A percentile compares a stretch with the other conserved stretches of the same genome.
Evolutionary conservation across 2,797 vertebrate species (phyloP).

Genomic region (Halcyon smyrnensis): DNA sequence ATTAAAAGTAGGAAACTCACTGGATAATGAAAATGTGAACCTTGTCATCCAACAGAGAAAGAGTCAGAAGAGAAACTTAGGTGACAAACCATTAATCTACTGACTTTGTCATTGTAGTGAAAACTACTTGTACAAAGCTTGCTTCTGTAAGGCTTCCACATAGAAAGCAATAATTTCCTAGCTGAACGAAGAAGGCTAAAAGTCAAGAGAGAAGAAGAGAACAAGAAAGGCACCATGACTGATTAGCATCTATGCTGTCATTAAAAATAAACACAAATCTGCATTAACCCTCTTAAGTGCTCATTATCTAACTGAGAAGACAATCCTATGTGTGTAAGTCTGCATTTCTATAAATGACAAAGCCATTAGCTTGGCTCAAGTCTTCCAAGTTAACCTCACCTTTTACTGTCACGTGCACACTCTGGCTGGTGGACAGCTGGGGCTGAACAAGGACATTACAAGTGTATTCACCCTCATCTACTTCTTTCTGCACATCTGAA

Average conservation of each 20-base stretch:
- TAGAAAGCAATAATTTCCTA: not conserved
- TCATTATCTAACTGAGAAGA: not conserved
- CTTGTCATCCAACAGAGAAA: not conserved
- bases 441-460: slow-evolving; percentile 97
- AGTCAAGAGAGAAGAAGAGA: not conserved
- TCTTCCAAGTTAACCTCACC: slow-evolving; percentile 74
- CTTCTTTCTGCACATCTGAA: slow-evolving; percentile 94
- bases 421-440: slow-evolving; percentile 95
- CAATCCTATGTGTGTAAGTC: not conserved
- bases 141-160: not conserved
- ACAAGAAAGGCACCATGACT: not conserved
- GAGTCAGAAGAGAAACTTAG: not conserved
- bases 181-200: not conserved
- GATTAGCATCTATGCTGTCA: not conserved
- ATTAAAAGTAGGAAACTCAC: not conserved
- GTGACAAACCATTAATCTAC: not conserved
- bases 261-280: slow-evolving; percentile 25
- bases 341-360: not conserved
- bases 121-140: not conserved
- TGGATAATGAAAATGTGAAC: not conserved
- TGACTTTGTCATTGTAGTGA: not conserved
- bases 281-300: not conserved
- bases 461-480: slow-evolving; percentile 95
- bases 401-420: slow-evolving; percentile 94
- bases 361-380: not conserved